Conservation (phyloP, 2,888 invertebrate genomes). For the Ormyrus labotus region DNA sequence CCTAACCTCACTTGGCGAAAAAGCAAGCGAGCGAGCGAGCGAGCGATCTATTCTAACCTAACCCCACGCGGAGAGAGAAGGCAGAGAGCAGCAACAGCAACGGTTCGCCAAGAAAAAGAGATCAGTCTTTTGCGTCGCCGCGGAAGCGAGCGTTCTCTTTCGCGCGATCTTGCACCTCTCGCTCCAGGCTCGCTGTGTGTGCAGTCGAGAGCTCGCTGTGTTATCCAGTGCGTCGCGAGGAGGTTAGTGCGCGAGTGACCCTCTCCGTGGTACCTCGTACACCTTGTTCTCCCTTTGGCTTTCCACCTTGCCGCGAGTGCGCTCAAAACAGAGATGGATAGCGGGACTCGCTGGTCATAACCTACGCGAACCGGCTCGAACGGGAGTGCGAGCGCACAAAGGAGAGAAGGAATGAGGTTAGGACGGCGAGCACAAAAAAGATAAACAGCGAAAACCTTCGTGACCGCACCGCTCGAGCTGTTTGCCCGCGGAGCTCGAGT, state of each 20-base stretch:
- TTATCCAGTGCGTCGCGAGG: too few species aligned
- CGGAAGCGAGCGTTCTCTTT: slow-evolving; percentile 37
- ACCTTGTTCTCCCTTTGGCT: too few species aligned
- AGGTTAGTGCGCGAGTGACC: too few species aligned
- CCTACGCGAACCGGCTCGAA: neutral
- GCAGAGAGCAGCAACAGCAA: slow-evolving; percentile 5
- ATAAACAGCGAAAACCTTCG: slow-evolving; percentile 10
- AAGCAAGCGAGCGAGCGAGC: neutral
- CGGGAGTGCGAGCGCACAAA: neutral
- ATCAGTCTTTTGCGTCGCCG: slow-evolving; percentile 51
- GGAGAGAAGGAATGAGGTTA: slow-evolving; percentile 27
- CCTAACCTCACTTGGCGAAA: slow-evolving; percentile 41
- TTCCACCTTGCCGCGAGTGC: too few species aligned
- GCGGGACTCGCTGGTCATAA: neutral
- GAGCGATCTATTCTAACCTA: slow-evolving; percentile 34
- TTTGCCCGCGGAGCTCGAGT: too few species aligned
- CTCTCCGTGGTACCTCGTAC: too few species aligned
- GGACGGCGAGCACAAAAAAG: slow-evolving; percentile 13
- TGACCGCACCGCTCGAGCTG: too few species aligned
- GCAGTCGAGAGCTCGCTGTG: too few species aligned
- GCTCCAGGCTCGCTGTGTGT: too few species aligned
- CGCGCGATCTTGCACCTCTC: neutral
- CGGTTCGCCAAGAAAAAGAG: slow-evolving; percentile 44
- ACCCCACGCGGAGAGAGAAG: slow-evolving; percentile 37
- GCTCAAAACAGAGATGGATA: too few species aligned